Conservation (phyloP, 1,140 invertebrate species). For the Platyura marginata region DNA sequence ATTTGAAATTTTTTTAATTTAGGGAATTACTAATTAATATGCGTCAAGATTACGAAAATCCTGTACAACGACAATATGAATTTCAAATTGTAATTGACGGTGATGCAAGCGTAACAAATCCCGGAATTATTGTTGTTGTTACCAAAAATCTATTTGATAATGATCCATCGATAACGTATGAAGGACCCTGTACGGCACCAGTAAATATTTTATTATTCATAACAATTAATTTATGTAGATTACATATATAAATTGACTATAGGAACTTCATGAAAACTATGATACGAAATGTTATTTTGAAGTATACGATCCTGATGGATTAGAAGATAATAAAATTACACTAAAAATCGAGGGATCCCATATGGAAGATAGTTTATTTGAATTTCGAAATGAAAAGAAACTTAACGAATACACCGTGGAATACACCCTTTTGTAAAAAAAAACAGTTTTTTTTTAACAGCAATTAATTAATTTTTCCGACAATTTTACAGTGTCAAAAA, state of each 20-base stretch:
- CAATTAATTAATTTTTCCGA: neutral
- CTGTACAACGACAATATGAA: slow-evolving; percentile 21
- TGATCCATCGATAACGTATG: slow-evolving; percentile 26
- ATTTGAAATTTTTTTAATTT: slow-evolving; percentile 1
- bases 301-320: slow-evolving; percentile 5
- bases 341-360: slow-evolving; percentile 1
- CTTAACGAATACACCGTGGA: neutral
- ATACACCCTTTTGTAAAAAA: slow-evolving; percentile 8
- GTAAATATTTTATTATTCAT: slow-evolving; percentile 13
- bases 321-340: slow-evolving; percentile 4
- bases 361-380: slow-evolving; percentile 2
- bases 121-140: slow-evolving; percentile 14
- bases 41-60: slow-evolving; percentile 31
- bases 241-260: neutral
- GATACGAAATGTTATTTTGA: slow-evolving; percentile 2
- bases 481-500: slow-evolving; percentile 3
- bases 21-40: slow-evolving; percentile 11
- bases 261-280: slow-evolving; percentile 4
- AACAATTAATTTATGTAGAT: neutral
- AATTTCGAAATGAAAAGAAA: neutral
- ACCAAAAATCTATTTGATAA: slow-evolving; percentile 31
- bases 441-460: neutral
- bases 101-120: slow-evolving; percentile 5
- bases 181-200: slow-evolving; percentile 20
- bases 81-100: slow-evolving; percentile 17